Evolutionary conservation across 1,140 invertebrate genomes (phyloP).

Genomic region (Drosophila watanabei): DNA sequence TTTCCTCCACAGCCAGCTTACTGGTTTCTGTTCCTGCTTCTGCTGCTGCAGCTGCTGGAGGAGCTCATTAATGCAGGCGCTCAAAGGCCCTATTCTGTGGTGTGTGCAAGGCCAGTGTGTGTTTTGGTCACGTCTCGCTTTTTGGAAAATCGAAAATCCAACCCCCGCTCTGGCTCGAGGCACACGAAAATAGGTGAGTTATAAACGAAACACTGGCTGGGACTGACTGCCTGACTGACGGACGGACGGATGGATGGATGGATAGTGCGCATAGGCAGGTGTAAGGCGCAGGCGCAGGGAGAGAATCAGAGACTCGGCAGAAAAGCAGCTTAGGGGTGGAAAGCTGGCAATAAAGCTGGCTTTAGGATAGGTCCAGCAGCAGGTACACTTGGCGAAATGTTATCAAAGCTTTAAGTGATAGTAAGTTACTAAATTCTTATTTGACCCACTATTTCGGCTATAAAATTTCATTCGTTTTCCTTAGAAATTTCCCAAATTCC

Average conservation of each 20-base stretch:
- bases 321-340: conserved; percentile 2
- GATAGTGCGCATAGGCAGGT: conserved; percentile 29
- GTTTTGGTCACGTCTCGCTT: conserved; percentile 71
- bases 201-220: conserved; percentile 36
- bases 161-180: conserved; percentile 6
- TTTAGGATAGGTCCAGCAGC: conserved; percentile 27
- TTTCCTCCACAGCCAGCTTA: conserved; percentile 45
- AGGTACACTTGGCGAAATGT: not conserved
- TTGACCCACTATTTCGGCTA: no score
- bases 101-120: conserved; percentile 38
- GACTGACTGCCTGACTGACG: conserved; percentile 14
- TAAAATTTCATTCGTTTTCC: no score
- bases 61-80: conserved; percentile 25
- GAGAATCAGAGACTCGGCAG: conserved; percentile 7
- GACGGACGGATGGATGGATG: not conserved
- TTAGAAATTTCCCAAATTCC: no score
- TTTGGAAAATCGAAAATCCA: conserved; percentile 72
- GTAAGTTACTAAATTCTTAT: no score
- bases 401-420: not conserved
- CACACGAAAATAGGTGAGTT: conserved; percentile 48
- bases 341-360: conserved; percentile 2
- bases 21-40: conserved; percentile 31
- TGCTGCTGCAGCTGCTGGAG: conserved; percentile 39
- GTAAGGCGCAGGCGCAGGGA: conserved; percentile 39
- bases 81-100: conserved; percentile 12